Percentiles rank a stretch among this genome's conserved stretches.
phyloP scores from a whole-genome alignment of 2,113 vertebrate species.

The Sialia sialis region DNA sequence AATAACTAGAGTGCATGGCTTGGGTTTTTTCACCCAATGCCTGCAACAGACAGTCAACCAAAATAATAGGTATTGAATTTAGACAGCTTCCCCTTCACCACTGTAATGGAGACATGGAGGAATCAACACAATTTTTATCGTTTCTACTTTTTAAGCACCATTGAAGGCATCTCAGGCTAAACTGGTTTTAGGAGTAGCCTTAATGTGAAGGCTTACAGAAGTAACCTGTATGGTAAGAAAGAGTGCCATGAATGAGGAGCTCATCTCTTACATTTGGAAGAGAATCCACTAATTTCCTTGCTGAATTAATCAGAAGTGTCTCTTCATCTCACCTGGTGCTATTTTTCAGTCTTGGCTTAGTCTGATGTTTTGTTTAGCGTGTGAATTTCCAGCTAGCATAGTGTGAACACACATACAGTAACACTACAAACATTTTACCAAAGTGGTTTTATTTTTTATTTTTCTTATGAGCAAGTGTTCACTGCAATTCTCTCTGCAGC shows the following conservation, averaged over 20 bases:
- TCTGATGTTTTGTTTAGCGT: neutral
- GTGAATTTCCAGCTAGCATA: neutral
- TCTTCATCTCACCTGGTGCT: neutral
- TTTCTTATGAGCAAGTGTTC: neutral
- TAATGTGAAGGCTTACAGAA: neutral
- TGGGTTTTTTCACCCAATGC: neutral
- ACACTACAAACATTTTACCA: neutral
- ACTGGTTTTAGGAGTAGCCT: neutral
- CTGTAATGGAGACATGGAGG: neutral
- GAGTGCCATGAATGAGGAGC: neutral
- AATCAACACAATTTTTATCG: neutral
- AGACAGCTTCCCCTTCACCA: neutral
- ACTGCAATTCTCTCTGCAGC: neutral
- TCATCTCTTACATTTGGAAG: neutral
- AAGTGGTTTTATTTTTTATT: neutral
- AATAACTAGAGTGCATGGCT: neutral
- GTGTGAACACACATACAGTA: neutral
- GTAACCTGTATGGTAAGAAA: neutral
- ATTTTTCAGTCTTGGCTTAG: neutral
- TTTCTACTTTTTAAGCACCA: neutral
- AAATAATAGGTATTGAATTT: neutral
- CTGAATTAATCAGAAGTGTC: neutral
- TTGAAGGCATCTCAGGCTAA: neutral
- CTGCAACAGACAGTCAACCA: fast-evolving
- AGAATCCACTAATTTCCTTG: neutral